Conservation (phyloP, 2,113 vertebrate species). For the Halcyon senegalensis region DNA sequence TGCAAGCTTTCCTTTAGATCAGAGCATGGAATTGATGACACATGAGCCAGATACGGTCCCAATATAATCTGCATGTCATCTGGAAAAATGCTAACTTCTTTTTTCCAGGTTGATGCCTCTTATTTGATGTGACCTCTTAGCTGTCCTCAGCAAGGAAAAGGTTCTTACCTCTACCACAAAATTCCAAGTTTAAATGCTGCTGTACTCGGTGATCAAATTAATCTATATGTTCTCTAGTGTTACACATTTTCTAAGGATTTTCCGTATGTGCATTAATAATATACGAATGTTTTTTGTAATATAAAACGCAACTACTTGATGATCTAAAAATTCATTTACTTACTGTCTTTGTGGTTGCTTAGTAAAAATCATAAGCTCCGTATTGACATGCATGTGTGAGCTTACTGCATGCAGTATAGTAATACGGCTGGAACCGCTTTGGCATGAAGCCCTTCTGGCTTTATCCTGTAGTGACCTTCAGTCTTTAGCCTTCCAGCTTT, state of each 20-base stretch:
- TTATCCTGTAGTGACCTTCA: slow-evolving; percentile 83
- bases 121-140: background rate
- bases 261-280: background rate
- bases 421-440: slow-evolving; percentile 16
- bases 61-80: background rate
- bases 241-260: background rate
- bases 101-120: background rate
- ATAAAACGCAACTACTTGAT: background rate
- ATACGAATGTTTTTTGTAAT: background rate
- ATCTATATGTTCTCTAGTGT: background rate
- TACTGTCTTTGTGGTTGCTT: background rate
- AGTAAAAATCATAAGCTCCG: background rate
- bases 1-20: background rate
- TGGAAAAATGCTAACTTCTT: background rate
- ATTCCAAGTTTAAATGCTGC: background rate
- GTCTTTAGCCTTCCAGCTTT: slow-evolving; percentile 81
- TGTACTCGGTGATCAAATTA: background rate
- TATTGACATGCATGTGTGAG: background rate
- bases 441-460: slow-evolving; percentile 45
- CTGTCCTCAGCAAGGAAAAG: background rate
- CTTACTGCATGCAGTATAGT: background rate
- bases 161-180: background rate
- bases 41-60: background rate
- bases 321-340: background rate
- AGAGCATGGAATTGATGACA: background rate